Percentiles rank a stretch among this genome's conserved stretches.
phyloP scores from a whole-genome alignment of 35 echinoderm and acorn worm genomes.

The Antedon bifida region DNA sequence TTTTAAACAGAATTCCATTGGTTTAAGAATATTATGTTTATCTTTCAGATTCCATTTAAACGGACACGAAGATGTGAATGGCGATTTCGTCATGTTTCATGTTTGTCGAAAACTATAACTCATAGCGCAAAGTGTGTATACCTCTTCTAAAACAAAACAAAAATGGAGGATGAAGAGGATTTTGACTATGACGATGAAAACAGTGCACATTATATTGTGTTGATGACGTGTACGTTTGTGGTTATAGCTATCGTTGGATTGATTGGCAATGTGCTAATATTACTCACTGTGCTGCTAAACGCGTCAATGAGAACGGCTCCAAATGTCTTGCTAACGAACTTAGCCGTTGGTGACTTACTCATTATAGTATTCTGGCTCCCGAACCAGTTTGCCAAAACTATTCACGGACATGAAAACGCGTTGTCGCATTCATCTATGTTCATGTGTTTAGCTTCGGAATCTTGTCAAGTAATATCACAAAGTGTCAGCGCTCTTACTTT shows the following conservation, averaged over 20 bases:
- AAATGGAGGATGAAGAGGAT: too few relatives aligned
- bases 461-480: not conserved
- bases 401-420: not conserved
- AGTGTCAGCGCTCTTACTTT: not conserved
- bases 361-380: not conserved
- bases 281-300: not conserved
- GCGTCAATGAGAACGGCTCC: not conserved
- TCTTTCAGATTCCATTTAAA: too few relatives aligned
- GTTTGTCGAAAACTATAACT: too few relatives aligned
- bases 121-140: too few relatives aligned
- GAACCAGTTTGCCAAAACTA: not conserved
- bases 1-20: too few relatives aligned
- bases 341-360: not conserved
- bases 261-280: not conserved
- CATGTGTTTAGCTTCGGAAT: not conserved
- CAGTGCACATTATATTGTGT: not conserved
- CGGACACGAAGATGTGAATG: too few relatives aligned
- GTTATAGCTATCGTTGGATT: not conserved
- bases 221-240: not conserved
- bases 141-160: too few relatives aligned
- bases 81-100: too few relatives aligned
- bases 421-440: not conserved
- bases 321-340: not conserved
- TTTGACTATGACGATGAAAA: too few relatives aligned
- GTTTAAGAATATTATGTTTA: too few relatives aligned